A percentile compares a stretch with the other conserved stretches of the same genome.
Evolutionary conservation across 2,113 vertebrate genomes (phyloP).

Genomic region (Toxotes chatareus): DNA sequence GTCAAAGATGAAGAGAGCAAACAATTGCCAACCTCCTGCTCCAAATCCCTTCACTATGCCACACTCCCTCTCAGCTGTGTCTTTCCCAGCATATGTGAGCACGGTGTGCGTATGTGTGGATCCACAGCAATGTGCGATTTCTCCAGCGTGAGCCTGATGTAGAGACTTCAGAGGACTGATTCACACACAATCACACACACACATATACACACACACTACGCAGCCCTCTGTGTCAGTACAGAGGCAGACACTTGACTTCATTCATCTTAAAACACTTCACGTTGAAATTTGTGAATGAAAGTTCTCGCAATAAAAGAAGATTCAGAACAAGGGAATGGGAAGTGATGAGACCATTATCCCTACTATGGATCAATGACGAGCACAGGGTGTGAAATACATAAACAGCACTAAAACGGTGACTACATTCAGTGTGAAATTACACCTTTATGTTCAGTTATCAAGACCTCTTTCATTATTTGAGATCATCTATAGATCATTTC

Average conservation of each 20-base stretch:
- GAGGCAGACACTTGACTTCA: constrained; percentile 25
- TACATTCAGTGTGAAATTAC: background rate
- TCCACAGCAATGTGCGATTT: constrained; percentile 51
- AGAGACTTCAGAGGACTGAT: constrained; percentile 48
- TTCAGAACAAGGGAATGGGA: background rate
- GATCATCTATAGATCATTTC: background rate
- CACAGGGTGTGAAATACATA: constrained; percentile 19
- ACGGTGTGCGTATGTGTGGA: constrained; percentile 10
- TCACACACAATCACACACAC: background rate
- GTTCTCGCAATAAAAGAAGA: background rate
- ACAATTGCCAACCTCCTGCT: constrained; percentile 69
- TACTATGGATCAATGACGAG: constrained; percentile 13
- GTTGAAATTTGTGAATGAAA: constrained; percentile 44
- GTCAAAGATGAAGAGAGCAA: constrained; percentile 78
- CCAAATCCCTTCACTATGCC: constrained; percentile 53
- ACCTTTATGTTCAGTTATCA: background rate
- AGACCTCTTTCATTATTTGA: background rate
- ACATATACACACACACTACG: background rate
- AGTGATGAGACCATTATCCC: background rate
- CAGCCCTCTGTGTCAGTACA: constrained; percentile 22
- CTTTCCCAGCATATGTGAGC: constrained; percentile 61
- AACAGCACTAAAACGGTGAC: constrained; percentile 1
- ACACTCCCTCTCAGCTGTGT: constrained; percentile 69
- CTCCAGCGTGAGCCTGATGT: constrained; percentile 19
- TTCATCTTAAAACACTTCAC: constrained; percentile 39